Base-by-base conservation (phyloP, 2,113 vertebrate genomes). In the Oryzias javanicus region DNA sequence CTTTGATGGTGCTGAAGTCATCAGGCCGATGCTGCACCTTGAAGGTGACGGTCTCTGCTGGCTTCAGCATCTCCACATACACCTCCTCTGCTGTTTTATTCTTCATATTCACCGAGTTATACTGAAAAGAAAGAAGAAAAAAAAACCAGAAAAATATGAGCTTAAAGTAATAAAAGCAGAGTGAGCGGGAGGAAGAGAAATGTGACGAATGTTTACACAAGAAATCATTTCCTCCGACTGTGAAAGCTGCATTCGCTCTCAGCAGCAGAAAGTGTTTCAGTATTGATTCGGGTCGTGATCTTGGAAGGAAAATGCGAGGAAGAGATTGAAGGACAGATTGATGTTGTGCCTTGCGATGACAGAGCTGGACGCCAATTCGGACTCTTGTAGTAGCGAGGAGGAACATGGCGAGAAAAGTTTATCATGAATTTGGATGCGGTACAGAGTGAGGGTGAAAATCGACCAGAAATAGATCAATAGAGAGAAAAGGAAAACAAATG, bases 61-160 rank as follows among this genome's bases (percentile, higher is more conserved):
- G 95, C 72, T 98, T 99, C 73, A 99, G 81, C 96, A 98, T 96
- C 88, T 99, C 96, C 29, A 99, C 93, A 1, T 99, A 99, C 50
- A 95, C 95, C 70, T 99, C 96, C 68, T 99, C 97, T 6, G 95
- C 94, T 0, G 96, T 99, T 90, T 94, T 96, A 78, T 89, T 94
- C 80, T 92, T 92, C 91, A 97, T 90, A 56, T 92, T 91, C 85
- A 95, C 91, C 4, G 91, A 90, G 41, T 94, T 94, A 46, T 96
- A 98, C 97, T 99, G 83, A 45, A 70, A 50, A n/a, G 65, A 6
- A 35, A 41, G 6, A 14, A 22, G 10, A 16, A 42, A 15, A 48
- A 0, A 19, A 5, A 29, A 1, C 4, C 2, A 40, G 14, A 22
- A 3, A 2, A 5, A 22, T 22, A 22, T 35, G 14, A 56, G 60